These are phyloP conservation scores for Pipistrellus pipistrellus DNA, from an alignment of 2,797 vertebrate species.

Conservation along the genomic window DNA sequence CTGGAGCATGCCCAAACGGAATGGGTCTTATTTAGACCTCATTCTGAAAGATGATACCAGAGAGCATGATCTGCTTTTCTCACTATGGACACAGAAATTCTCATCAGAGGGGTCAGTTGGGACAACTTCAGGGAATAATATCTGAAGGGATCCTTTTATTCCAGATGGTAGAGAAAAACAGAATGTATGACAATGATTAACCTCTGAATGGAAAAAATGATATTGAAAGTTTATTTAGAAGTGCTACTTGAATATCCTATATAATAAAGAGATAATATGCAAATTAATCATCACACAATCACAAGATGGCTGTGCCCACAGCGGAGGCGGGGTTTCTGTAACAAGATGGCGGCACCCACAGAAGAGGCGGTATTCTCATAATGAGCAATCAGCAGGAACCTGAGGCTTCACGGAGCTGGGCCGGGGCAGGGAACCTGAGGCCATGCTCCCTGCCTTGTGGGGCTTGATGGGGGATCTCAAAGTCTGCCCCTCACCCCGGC, in stretches of 20 bases:
- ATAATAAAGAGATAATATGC: too few relatives aligned
- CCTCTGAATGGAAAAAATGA: not conserved
- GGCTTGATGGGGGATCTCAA: too few relatives aligned
- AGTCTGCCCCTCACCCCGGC: too few relatives aligned
- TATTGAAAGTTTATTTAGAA: not conserved
- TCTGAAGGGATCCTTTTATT: constrained; percentile 12
- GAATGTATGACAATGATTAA: not conserved
- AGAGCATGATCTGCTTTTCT: constrained; percentile 26
- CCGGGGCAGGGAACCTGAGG: too few relatives aligned
- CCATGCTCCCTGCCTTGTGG: too few relatives aligned
- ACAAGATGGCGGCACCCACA: too few relatives aligned
- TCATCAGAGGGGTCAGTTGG: not conserved
- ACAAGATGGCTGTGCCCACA: too few relatives aligned
- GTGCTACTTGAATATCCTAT: constrained; percentile 1
- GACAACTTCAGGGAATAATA: constrained; percentile 12
- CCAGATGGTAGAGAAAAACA: constrained; percentile 1
- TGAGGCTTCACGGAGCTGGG: too few relatives aligned
- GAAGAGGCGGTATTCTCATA: too few relatives aligned
- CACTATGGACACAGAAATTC: not conserved
- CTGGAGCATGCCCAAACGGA: not conserved
- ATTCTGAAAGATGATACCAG: not conserved
- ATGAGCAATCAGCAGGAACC: too few relatives aligned
- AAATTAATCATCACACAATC: too few relatives aligned
- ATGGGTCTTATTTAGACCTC: constrained; percentile 3
- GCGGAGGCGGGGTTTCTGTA: too few relatives aligned